Base-by-base conservation (phyloP, 1,140 invertebrate species). In the Macrotrachela quadricornifera region DNA sequence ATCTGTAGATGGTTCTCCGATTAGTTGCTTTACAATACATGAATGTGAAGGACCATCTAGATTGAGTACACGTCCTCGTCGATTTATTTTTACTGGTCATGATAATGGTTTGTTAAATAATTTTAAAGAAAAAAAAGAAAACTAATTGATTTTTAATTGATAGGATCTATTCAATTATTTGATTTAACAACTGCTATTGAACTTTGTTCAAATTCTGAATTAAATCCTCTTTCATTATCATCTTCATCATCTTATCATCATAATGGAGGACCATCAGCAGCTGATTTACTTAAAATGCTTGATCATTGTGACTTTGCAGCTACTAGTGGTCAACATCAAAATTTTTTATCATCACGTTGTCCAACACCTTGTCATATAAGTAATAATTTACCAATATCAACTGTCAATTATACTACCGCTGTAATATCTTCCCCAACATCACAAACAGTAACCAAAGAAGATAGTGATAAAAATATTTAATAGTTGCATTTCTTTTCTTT, bases 11-110 rank as follows among this genome's bases (percentile, higher is more conserved):
- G 79, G 79, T 8, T 84, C 84, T n/a, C 80, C 80, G 10, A 87
- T 96, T 41, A 90, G 83, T 50, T 84, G 86, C 4, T 96, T 95
- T 71, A 87, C 83, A 67, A 85, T 94, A 13, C 87, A 92, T 63
- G 88, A 95, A 69, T 95, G 87, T 68, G 90, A 95, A 72, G 87
- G 86, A 0, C 85, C 84, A 0, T 72, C 65, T 63, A 74, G 85
- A 39, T 86, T 88, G 80, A 85, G 84, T 3, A 85, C 86, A 13
- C 73, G 86, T 51, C 85, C 86, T 1, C 71, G 85, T 12, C 66
- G 88, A 55, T 86, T 91, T 62, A 80, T 97, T 60, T 82, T 96
- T 59, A 92, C 88, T 15, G 91, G 90, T 8, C 90, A 95, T 66
- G 79, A 80, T 15, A 91, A 85, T 65, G 90, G 91, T 16, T 42